Evolutionary conservation across 2,888 invertebrate species (phyloP).

Genomic region (Oligia fasciuncula): DNA sequence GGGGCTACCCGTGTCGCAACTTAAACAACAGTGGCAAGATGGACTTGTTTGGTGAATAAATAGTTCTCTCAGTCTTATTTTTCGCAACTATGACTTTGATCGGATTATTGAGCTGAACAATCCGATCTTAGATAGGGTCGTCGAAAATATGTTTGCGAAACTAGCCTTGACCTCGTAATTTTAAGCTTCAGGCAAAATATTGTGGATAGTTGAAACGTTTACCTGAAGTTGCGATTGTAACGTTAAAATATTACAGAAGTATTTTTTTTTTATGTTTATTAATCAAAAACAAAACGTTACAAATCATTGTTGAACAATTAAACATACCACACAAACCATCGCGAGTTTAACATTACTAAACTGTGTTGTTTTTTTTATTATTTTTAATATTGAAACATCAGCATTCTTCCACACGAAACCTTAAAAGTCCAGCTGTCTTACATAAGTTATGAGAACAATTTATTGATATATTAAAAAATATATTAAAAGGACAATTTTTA

Average conservation of each 20-base stretch:
- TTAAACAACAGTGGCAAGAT: constrained; percentile 6
- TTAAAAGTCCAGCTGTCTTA: neutral
- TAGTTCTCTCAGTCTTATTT: constrained; percentile 7
- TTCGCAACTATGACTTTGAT: constrained; percentile 1
- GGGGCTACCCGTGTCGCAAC: constrained; percentile 35
- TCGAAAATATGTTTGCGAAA: neutral
- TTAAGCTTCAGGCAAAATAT: neutral
- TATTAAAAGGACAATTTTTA: neutral
- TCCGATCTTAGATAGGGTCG: neutral
- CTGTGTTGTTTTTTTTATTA: neutral
- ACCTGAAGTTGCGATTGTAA: neutral
- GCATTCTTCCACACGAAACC: neutral
- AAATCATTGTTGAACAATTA: too few species aligned
- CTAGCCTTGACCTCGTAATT: neutral
- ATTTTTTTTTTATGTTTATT: too few species aligned
- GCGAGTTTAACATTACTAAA: too few species aligned
- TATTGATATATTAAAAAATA: too few species aligned
- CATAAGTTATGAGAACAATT: neutral
- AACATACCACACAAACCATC: too few species aligned
- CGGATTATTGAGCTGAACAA: constrained; percentile 24
- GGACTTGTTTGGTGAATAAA: constrained; percentile 13
- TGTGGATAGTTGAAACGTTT: neutral
- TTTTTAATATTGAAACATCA: neutral
- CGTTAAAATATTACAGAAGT: neutral
- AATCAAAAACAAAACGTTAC: too few species aligned